A percentile compares a stretch with the other conserved stretches of the same genome.
These are phyloP conservation scores for Oasisia sp. DNA, from an alignment of 2,888 invertebrate species.

Conservation along the genomic window DNA sequence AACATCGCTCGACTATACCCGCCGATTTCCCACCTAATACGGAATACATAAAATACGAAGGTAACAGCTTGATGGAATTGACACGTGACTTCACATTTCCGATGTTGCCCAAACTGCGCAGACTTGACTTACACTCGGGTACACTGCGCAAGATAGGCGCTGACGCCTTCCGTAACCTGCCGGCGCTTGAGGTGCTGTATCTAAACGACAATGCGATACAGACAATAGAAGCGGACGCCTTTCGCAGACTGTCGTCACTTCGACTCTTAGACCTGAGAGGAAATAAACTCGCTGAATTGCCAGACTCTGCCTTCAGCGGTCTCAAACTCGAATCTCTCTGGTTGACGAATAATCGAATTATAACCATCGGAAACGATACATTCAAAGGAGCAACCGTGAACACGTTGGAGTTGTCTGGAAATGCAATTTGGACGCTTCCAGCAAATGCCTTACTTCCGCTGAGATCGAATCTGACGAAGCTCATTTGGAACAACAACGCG, in stretches of 20 bases:
- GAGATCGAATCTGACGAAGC: slow-evolving; percentile 23
- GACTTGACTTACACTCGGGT: slow-evolving; percentile 30
- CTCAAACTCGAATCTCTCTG: slow-evolving; percentile 27
- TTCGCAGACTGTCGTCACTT: slow-evolving; percentile 29
- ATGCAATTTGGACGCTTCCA: slow-evolving; percentile 22
- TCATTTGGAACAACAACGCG: slow-evolving; percentile 31
- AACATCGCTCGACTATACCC: background rate
- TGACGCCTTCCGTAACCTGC: slow-evolving; percentile 31
- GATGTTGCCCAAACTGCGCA: slow-evolving; percentile 26
- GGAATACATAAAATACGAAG: slow-evolving; percentile 31
- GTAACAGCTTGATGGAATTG: slow-evolving; percentile 28
- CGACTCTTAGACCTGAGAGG: slow-evolving; percentile 29
- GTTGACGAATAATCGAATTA: slow-evolving; percentile 23
- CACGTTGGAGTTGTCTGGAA: slow-evolving; percentile 28
- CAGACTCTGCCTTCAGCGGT: slow-evolving; percentile 26
- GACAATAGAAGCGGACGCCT: slow-evolving; percentile 23
- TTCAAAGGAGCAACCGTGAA: slow-evolving; percentile 26
- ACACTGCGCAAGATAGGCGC: slow-evolving; percentile 25
- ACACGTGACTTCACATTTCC: slow-evolving; percentile 26
- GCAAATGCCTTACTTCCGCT: slow-evolving; percentile 26
- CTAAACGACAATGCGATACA: slow-evolving; percentile 32
- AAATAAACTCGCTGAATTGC: slow-evolving; percentile 29
- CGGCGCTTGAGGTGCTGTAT: slow-evolving; percentile 29
- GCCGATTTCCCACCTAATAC: slow-evolving; percentile 34
- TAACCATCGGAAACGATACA: background rate